A percentile compares a stretch with the other conserved stretches of the same genome.
Conservation (phyloP, 1,140 invertebrate species). For the Teleogryllus occipitalis region DNA sequence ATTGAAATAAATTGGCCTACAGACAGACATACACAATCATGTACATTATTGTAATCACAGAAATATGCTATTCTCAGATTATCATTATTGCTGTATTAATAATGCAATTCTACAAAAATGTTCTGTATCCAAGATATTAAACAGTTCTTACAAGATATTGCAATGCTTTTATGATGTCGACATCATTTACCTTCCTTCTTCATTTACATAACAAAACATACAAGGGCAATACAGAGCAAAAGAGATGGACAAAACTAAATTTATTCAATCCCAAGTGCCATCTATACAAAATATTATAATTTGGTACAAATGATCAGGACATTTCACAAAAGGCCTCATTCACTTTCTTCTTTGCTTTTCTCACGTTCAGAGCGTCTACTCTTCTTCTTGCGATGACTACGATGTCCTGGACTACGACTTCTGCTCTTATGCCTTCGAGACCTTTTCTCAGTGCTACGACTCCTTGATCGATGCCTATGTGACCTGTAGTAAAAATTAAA, state of each 20-base stretch:
- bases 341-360: constrained; percentile 48
- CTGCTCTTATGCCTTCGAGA: constrained; percentile 47
- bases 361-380: constrained; percentile 47
- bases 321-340: constrained; percentile 31
- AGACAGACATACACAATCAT: too few relatives aligned
- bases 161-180: too few relatives aligned
- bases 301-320: neutral
- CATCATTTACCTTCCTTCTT: too few relatives aligned
- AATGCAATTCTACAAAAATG: too few relatives aligned
- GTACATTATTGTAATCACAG: too few relatives aligned
- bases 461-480: constrained; percentile 43
- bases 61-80: too few relatives aligned
- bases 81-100: too few relatives aligned
- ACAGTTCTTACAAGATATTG: too few relatives aligned
- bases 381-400: constrained; percentile 51
- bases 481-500: constrained; percentile 30
- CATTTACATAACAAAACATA: too few relatives aligned
- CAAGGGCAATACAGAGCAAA: too few relatives aligned
- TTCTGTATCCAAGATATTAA: too few relatives aligned
- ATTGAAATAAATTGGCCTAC: too few relatives aligned
- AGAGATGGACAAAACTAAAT: neutral
- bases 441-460: constrained; percentile 44
- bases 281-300: neutral
- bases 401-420: constrained; percentile 49
- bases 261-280: neutral